Evolutionary conservation across 2,113 vertebrate genomes (phyloP).

Genomic region (Chascanopsetta lugubris): DNA sequence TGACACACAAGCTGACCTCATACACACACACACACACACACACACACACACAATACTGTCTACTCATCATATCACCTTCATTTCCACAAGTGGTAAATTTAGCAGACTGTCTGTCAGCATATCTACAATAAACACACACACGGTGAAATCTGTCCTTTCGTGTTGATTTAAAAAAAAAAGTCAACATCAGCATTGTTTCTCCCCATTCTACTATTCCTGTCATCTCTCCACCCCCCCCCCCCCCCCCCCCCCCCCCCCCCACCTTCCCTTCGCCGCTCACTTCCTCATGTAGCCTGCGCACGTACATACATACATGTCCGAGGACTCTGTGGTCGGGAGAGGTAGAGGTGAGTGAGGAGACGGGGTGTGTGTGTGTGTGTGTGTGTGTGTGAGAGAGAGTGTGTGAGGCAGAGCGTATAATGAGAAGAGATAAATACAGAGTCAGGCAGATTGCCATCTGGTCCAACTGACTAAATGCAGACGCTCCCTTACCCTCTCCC

Average conservation of each 20-base stretch:
- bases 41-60: constrained; percentile 31
- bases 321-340: too few relatives aligned
- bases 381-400: constrained; percentile 13
- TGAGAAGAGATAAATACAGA: constrained; percentile 48
- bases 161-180: background rate
- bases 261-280: too few relatives aligned
- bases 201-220: constrained; percentile 17
- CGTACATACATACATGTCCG: too few relatives aligned
- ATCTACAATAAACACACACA: constrained; percentile 48
- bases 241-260: too few relatives aligned
- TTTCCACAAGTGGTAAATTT: constrained; percentile 72
- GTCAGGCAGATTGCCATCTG: constrained; percentile 61
- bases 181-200: constrained; percentile 17
- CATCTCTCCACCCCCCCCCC: constrained; percentile 26
- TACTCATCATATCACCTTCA: constrained; percentile 67
- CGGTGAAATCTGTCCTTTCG: constrained; percentile 21
- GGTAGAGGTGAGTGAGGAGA: too few relatives aligned
- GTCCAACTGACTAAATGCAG: constrained; percentile 48
- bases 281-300: too few relatives aligned
- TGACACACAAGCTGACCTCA: too few relatives aligned
- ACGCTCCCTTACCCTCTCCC: constrained; percentile 20
- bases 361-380: too few relatives aligned
- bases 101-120: constrained; percentile 58
- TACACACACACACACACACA: constrained; percentile 11
- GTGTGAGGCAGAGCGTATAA: constrained; percentile 43